A percentile compares a stretch with the other conserved stretches of the same genome.
Conservation (phyloP, 2,113 vertebrate species). For the Pao palembangensis region DNA sequence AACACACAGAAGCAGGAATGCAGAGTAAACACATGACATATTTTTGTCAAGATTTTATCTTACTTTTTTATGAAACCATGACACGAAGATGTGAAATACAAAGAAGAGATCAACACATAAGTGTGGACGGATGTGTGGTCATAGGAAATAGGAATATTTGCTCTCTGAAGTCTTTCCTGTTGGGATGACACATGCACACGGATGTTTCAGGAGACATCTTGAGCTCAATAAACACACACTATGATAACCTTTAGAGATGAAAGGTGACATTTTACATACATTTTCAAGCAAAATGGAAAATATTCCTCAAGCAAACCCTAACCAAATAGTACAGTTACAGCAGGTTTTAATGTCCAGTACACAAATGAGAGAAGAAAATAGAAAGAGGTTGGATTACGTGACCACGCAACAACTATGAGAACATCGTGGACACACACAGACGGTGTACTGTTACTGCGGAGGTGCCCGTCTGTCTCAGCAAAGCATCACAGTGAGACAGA, state of each 20-base stretch:
- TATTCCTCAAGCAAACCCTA: background rate
- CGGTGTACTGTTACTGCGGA: constrained; percentile 57
- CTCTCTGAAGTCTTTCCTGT: constrained; percentile 38
- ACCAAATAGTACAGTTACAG: constrained; percentile 8
- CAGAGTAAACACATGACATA: background rate
- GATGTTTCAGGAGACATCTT: constrained; percentile 14
- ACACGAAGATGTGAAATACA: background rate
- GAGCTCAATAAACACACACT: background rate
- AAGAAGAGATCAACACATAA: constrained; percentile 4
- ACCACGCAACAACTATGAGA: constrained; percentile 56
- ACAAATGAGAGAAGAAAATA: constrained; percentile 6
- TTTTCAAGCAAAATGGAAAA: background rate
- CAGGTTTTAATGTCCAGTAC: background rate
- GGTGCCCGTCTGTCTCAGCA: constrained; percentile 66
- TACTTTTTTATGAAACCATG: background rate
- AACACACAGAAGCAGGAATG: background rate
- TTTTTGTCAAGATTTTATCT: background rate
- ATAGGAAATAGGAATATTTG: constrained; percentile 52
- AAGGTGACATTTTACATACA: background rate
- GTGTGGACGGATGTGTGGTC: constrained; percentile 36
- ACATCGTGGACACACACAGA: constrained; percentile 14
- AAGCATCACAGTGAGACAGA: constrained; percentile 38
- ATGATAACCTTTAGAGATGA: background rate
- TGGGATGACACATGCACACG: constrained; percentile 28
- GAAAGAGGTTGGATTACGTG: constrained; percentile 32